Evolutionary conservation across 1,140 invertebrate genomes (phyloP), one percentile per base, ranked within the genome.

Genomic region (Brachionus plicatilis): DNA sequence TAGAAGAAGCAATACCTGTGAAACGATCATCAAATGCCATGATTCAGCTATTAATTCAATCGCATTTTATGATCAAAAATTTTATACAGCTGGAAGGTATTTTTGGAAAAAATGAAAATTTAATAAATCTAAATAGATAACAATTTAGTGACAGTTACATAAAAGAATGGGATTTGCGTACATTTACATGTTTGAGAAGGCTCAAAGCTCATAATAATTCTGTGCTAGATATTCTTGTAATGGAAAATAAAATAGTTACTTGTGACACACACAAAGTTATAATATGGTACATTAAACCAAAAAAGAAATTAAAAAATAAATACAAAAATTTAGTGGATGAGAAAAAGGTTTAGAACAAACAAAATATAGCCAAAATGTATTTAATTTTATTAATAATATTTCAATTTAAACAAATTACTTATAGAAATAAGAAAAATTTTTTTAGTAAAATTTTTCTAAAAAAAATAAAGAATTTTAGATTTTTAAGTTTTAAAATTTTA

Each of bases 151-250:
- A 82, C 43, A 27, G 79, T 43, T 41, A 65, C 12, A 37, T 82
- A 33, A 82, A 82, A 82, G 53, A 65, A 68, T 82, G 79, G 79
- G 79, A 82, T n/a, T 68, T 82, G 17, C 12, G 43, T 37, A 82
- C 50, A 20, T 82, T 82, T 60, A 65, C 53, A 12, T 65, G 50
- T 3, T 45, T 82, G 41, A 82, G 79, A 68, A 60, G 65, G 43
- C 20, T 65, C 2, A 60, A 82, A 82, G 53, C 79, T 9, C 79
- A 82, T 82, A 41, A 82, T 24, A 68, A 47, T 24, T 27, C 53
- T 14, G 53, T 82, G 12, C 9, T 45, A 5, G 79, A 68, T 68
- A 65, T 82, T 11, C 27, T 82, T 4, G 65, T 60, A 1, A 65
- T 82, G 37, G 79, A 82, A 6, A 82, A 82, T 24, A 65, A 68